Evolutionary conservation across 2,113 vertebrate genomes (phyloP).

Genomic region (pig (Sus scrofa)): DNA sequence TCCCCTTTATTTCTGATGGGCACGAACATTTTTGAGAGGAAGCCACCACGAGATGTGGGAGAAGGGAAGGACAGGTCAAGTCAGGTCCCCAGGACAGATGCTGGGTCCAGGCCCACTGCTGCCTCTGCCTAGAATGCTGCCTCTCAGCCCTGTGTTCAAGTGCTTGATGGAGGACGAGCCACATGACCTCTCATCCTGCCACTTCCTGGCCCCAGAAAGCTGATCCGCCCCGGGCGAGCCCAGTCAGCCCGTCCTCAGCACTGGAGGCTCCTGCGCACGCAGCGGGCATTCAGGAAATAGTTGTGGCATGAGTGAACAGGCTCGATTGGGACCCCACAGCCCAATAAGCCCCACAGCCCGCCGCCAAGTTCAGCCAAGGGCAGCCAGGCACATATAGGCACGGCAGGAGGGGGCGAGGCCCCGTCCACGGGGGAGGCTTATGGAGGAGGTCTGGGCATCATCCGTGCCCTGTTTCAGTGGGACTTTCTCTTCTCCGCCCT

Average conservation of each 20-base stretch:
- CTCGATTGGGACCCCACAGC: constrained; percentile 69
- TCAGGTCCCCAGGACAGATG: background rate
- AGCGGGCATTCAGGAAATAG: constrained; percentile 81
- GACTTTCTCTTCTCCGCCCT: background rate
- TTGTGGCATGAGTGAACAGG: constrained; percentile 71
- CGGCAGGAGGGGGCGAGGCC: background rate
- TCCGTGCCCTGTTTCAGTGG: background rate
- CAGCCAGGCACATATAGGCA: background rate
- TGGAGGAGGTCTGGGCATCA: background rate
- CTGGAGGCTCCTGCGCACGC: constrained; percentile 56
- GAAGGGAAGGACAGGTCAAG: background rate
- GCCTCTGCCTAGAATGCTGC: background rate
- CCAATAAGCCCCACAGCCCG: constrained; percentile 60
- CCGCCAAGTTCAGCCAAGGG: constrained; percentile 76
- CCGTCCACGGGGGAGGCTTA: no score
- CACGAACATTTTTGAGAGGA: background rate
- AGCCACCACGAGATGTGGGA: fast-evolving
- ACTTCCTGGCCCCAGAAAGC: constrained; percentile 79
- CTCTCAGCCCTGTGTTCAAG: constrained; percentile 47
- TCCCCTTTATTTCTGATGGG: background rate
- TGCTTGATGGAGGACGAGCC: background rate
- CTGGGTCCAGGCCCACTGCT: background rate
- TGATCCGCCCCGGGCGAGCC: constrained; percentile 42
- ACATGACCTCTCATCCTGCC: constrained; percentile 69
- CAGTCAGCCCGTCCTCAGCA: constrained; percentile 62